Base-by-base conservation (phyloP, 2,888 invertebrate genomes). In the Diogma glabrata region DNA sequence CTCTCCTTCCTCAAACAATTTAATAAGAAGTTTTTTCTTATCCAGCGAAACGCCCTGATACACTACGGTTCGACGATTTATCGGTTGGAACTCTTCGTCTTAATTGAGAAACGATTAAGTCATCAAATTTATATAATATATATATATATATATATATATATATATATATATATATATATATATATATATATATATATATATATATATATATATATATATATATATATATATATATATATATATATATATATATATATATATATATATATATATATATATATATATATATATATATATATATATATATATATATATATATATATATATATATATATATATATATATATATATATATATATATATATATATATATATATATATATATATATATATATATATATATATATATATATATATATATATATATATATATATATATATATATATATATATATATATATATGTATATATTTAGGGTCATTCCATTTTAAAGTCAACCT, bases 321-420 rank as follows among this genome's bases (percentile, higher is more conserved):
- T 33, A 33, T 33, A 33, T 33, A 33, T 33, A 33, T 33, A 33
- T 33, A 33, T 33, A 33, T 33, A 33, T 33, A 33, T 33, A 33
- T 33, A 7, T 33, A 33, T 33, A 33, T 33, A 33, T 33, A 33
- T 33, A 33, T 33, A 33, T 33, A 33, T 33, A 33, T 33, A 33
- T 33, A 33, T 33, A 33, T 33, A 33, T 33, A 33, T 33, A 33
- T 33, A 14, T 6, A 38, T 38, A 38, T 38, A 38, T 38, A 38
- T 38, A 38, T 38, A 38, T 38, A 38, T 38, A 38, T 38, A 38
- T 38, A 38, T 38, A 38, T 38, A 38, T 38, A 38, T 38, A 38
- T 38, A 38, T 38, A 38, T 38, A 38, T 38, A 38, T 38, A 38
- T 38, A 38, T 38, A 38, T 38, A 38, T 38, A 38, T 38, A 38